These are phyloP conservation scores for Danionella cerebrum DNA, from an alignment of 2,113 vertebrate species.

Conservation along the genomic window DNA sequence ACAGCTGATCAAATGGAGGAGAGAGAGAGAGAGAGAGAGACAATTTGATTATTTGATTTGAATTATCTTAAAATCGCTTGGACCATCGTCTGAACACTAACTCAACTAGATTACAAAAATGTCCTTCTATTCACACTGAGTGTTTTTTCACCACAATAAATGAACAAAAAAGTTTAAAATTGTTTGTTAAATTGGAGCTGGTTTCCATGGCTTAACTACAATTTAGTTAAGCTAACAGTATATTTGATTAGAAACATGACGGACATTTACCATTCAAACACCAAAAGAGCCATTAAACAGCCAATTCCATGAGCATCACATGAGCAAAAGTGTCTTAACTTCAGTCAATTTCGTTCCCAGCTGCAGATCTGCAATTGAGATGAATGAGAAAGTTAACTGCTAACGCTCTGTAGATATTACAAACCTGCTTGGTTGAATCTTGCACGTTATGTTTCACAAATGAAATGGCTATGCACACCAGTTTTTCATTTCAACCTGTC, in stretches of 20 bases:
- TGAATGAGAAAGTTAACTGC: slow-evolving; percentile 21
- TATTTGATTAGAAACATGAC: too few relatives aligned
- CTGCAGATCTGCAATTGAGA: slow-evolving; percentile 36
- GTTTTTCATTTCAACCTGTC: slow-evolving; percentile 40
- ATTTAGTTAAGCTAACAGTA: too few relatives aligned
- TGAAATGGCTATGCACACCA: slow-evolving; percentile 43
- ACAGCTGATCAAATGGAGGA: slow-evolving; percentile 2
- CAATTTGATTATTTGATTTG: not conserved
- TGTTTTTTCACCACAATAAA: too few relatives aligned
- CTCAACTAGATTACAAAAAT: slow-evolving; percentile 4
- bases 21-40: not conserved
- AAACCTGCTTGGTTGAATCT: slow-evolving; percentile 45
- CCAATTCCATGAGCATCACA: not conserved
- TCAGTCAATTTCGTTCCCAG: not conserved
- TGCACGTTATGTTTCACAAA: slow-evolving; percentile 47
- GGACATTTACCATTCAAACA: too few relatives aligned
- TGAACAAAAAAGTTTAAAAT: too few relatives aligned
- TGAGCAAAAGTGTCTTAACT: not conserved
- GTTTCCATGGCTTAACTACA: too few relatives aligned
- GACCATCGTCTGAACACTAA: not conserved
- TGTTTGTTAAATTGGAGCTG: too few relatives aligned
- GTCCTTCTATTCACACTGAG: not conserved
- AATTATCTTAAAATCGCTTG: not conserved
- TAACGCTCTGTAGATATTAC: slow-evolving; percentile 47
- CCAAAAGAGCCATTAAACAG: too few relatives aligned